A percentile compares a stretch with the other conserved stretches of the same genome.
phyloP scores from a whole-genome alignment of 2,797 vertebrate genomes.

The Hydrocynus forskahlii region DNA sequence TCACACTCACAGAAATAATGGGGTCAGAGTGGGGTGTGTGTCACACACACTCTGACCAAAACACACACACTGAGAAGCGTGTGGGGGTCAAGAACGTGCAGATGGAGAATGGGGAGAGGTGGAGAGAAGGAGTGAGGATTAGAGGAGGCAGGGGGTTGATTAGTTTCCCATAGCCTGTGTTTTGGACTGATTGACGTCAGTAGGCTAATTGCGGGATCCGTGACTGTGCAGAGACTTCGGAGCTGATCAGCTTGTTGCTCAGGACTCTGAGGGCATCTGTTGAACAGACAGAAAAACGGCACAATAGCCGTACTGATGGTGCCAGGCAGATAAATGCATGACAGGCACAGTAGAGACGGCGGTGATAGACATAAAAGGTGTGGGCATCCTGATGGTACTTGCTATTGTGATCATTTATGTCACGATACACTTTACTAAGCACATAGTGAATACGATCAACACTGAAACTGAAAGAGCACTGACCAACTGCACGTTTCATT shows the following conservation, averaged over 20 bases:
- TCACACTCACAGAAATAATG: slow-evolving; percentile 48
- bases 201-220: slow-evolving; percentile 48
- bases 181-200: slow-evolving; percentile 48
- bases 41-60: slow-evolving; percentile 31
- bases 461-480: too few relatives aligned
- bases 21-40: slow-evolving; percentile 36
- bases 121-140: slow-evolving; percentile 6
- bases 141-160: slow-evolving; percentile 37
- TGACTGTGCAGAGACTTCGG: slow-evolving; percentile 29
- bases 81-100: slow-evolving; percentile 38
- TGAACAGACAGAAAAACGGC: slow-evolving; percentile 12
- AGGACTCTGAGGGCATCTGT: slow-evolving; percentile 28
- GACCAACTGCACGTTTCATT: too few relatives aligned
- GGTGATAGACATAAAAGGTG: not conserved
- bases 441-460: too few relatives aligned
- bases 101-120: slow-evolving; percentile 12
- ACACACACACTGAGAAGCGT: slow-evolving; percentile 37
- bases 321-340: not conserved
- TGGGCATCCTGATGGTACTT: too few relatives aligned
- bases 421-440: too few relatives aligned
- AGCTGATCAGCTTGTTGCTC: slow-evolving; percentile 30
- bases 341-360: not conserved
- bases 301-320: not conserved
- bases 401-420: too few relatives aligned
- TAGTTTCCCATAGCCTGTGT: slow-evolving; percentile 47